Conservation (phyloP, 2,797 vertebrate species). For the Artibeus lituratus region DNA sequence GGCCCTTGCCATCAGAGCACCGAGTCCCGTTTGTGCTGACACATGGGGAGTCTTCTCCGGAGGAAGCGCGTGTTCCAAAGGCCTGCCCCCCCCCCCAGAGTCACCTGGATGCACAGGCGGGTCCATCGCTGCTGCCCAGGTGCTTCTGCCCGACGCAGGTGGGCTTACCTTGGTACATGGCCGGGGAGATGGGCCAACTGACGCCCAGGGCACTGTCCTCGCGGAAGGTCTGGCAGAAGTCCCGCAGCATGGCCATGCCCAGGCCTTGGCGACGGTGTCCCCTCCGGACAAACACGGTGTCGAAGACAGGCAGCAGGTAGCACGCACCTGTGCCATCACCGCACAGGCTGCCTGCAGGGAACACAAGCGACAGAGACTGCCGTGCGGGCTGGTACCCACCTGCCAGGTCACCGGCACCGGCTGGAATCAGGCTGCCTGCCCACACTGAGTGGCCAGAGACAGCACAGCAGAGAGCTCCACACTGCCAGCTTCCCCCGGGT, state of each 20-base stretch:
- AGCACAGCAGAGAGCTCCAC: not conserved
- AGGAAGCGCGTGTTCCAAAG: not conserved
- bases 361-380: not conserved
- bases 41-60: not conserved
- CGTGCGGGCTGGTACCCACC: rapidly evolving
- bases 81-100: not conserved
- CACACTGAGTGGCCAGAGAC: rapidly evolving
- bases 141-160: rapidly evolving
- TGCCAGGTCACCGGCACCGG: not conserved
- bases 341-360: conserved; percentile 88
- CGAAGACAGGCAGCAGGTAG: conserved; percentile 91
- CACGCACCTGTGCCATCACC: conserved; percentile 79
- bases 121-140: conserved; percentile 37
- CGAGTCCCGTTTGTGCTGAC: not conserved
- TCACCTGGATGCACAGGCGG: not conserved
- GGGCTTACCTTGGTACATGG: conserved; percentile 91
- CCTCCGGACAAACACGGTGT: conserved; percentile 90
- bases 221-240: conserved; percentile 89
- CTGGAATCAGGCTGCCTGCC: not conserved
- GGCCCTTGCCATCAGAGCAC: not conserved
- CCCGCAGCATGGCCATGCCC: conserved; percentile 88
- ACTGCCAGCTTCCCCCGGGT: not conserved
- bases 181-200: conserved; percentile 89
- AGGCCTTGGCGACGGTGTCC: conserved; percentile 86
- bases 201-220: conserved; percentile 89